phyloP scores from a whole-genome alignment of 1,140 invertebrate species.

The Protaetia brevitarsis region DNA sequence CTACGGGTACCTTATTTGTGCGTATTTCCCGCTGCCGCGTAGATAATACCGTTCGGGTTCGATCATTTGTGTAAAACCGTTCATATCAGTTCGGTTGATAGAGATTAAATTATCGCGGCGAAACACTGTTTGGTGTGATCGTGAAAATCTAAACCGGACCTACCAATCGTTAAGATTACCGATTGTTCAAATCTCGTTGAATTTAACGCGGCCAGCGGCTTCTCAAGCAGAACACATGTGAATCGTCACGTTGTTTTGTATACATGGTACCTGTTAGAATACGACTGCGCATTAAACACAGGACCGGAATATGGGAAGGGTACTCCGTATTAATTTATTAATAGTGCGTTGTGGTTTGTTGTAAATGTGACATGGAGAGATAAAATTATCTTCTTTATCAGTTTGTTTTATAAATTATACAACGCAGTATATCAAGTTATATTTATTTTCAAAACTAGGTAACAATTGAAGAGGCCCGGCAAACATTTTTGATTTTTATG shows the following conservation, averaged over 20 bases:
- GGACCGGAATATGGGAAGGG: background rate
- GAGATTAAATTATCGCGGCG: too few relatives aligned
- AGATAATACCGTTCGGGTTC: background rate
- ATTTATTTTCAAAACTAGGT: too few relatives aligned
- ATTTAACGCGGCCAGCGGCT: background rate
- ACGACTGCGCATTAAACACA: background rate
- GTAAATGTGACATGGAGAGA: too few relatives aligned
- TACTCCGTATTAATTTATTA: too few relatives aligned
- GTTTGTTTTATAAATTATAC: too few relatives aligned
- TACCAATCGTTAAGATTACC: background rate
- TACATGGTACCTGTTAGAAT: slow-evolving; percentile 14
- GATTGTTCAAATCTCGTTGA: background rate
- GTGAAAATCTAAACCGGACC: background rate
- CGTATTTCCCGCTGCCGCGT: background rate
- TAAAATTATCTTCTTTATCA: too few relatives aligned
- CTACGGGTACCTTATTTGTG: too few relatives aligned
- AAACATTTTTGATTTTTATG: too few relatives aligned
- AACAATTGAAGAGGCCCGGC: too few relatives aligned
- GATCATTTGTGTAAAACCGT: background rate
- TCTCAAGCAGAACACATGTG: background rate
- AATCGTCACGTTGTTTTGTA: slow-evolving; percentile 19
- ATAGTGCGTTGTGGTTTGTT: too few relatives aligned
- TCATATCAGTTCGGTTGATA: background rate
- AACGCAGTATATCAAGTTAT: too few relatives aligned
- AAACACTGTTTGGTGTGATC: background rate